A percentile compares a stretch with the other conserved stretches of the same genome.
phyloP scores from a whole-genome alignment of 2,797 vertebrate genomes.

The Epinephelus awoara region DNA sequence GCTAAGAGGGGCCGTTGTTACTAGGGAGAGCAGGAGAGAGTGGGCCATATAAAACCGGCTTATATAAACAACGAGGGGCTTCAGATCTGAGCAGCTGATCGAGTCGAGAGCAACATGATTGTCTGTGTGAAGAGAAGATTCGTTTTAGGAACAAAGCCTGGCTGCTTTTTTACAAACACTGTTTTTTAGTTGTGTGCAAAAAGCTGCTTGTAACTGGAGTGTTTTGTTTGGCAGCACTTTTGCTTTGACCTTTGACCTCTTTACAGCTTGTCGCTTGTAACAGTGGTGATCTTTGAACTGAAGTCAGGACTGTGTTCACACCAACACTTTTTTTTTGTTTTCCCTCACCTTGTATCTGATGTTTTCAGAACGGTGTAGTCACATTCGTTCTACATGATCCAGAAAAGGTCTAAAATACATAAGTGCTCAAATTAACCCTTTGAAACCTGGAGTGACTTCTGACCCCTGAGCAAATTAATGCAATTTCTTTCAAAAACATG shows the following conservation, averaged over 20 bases:
- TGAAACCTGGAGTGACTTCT: too few species aligned
- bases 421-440: too few species aligned
- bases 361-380: background rate
- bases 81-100: conserved; percentile 62
- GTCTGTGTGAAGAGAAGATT: conserved; percentile 25
- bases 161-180: background rate
- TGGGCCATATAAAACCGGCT: conserved; percentile 58
- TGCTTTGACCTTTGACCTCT: conserved; percentile 47
- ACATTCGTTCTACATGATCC: too few species aligned
- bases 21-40: conserved; percentile 78
- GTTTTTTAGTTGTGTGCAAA: background rate
- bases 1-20: conserved; percentile 80
- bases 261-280: conserved; percentile 25
- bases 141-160: background rate
- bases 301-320: background rate
- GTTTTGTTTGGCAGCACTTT: conserved; percentile 12
- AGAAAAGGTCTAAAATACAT: too few species aligned
- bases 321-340: background rate
- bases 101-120: conserved; percentile 40
- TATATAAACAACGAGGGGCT: conserved; percentile 66
- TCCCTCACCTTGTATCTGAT: background rate
- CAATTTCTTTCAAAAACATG: too few species aligned
- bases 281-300: conserved; percentile 27
- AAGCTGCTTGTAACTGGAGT: conserved; percentile 19
- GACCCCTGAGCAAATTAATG: too few species aligned